Evolutionary conservation across 2,797 vertebrate species (phyloP), one percentile per base, ranked within the genome.

Genomic region (Tiaroga cobitis): DNA sequence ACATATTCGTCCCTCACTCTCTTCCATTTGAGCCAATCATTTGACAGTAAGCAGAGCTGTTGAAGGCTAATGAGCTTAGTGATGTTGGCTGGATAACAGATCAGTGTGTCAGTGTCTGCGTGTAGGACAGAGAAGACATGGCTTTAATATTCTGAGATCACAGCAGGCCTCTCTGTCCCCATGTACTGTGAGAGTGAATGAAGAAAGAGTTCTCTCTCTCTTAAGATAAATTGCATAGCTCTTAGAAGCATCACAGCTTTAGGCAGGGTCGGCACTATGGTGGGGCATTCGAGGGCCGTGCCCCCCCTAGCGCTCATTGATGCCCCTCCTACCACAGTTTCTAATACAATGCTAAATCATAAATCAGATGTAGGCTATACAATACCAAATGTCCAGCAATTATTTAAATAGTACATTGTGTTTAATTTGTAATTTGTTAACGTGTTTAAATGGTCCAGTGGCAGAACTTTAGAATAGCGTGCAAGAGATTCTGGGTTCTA

Each of bases 21-120:
- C 37, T 78, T 19, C 3, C 24, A 41, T n/a, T 63, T 10, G 26
- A 80, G 78, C 29, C 26, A 67, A 34, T 34, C 2, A 32, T 67
- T 49, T 34, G 49, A 80, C n/a, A 32, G 76, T 24, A 65, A 80
- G 41, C 77, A 21, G 18, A 67, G 61, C 77, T 80, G 77, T 41
- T 61, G 91, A 89, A 75, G 87, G 70, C 86, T 94, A 94, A 95
- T 92, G 92, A 94, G 93, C 94, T 95, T 94, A 95, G 92, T 91
- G 87, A 78, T 61, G 76, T 43, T 80, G 59, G 39, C 59, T 80
- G 59, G 26, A 80, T 63, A 65, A 65, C 77, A 32, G 91, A 92
- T 95, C 95, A 93, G 93, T 86, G 90, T 90, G 81, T 86, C 91
- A 68, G 82, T 87, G 91, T 80, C 65, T 24, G 82, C 24, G 26